A percentile compares a stretch with the other conserved stretches of the same genome.
Evolutionary conservation across 2,888 invertebrate genomes (phyloP).

Genomic region (Callimorpha dominula): DNA sequence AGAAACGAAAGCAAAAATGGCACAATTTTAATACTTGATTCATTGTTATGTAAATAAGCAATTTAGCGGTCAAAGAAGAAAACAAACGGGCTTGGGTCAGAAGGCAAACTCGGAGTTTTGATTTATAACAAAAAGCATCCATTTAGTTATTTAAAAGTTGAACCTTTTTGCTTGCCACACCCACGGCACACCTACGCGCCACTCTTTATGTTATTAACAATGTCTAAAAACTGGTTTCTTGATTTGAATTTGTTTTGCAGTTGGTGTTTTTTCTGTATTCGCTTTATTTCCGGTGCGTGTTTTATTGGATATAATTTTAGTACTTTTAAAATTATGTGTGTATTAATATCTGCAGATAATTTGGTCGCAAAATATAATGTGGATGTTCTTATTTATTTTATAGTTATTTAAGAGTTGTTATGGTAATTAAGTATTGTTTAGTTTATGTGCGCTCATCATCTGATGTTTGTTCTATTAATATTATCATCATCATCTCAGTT

Average conservation of each 20-base stretch:
- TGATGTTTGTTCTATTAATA: no score
- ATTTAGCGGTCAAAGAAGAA: constrained; percentile 54
- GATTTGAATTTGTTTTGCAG: constrained; percentile 55
- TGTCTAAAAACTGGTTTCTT: constrained; percentile 60
- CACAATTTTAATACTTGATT: background rate
- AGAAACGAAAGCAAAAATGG: constrained; percentile 3
- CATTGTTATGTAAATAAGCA: constrained; percentile 59
- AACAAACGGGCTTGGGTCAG: constrained; percentile 51
- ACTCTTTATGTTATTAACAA: constrained; percentile 59
- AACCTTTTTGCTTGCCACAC: constrained; percentile 65
- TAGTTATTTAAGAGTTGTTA: no score
- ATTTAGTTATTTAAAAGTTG: constrained; percentile 56
- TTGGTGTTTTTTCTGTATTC: constrained; percentile 35
- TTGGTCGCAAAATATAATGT: background rate
- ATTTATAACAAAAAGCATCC: constrained; percentile 69
- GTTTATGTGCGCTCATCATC: no score
- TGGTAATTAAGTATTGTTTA: no score
- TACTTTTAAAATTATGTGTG: constrained; percentile 7
- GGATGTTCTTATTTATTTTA: background rate
- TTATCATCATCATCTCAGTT: no score
- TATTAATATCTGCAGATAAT: background rate
- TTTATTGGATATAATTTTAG: constrained; percentile 19
- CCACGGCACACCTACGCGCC: constrained; percentile 53
- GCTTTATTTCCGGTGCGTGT: constrained; percentile 42
- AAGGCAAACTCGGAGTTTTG: constrained; percentile 44